These are phyloP conservation scores for Aleiodes alternator DNA, from an alignment of 2,888 invertebrate genomes.

Conservation along the genomic window DNA sequence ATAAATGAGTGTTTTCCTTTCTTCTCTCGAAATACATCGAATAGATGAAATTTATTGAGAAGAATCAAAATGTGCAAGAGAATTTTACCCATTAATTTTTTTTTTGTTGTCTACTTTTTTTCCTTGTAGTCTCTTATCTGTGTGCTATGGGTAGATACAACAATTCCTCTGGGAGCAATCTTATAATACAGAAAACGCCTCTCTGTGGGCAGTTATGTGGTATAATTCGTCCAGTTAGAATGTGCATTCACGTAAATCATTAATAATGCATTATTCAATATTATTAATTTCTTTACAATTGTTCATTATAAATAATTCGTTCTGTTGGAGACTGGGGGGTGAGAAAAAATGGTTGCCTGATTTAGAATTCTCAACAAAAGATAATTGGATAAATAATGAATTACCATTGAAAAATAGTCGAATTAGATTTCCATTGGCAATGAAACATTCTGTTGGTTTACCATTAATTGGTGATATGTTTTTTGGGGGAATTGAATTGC, in stretches of 20 bases:
- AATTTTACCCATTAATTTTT: background rate
- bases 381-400: constrained; percentile 65
- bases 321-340: constrained; percentile 35
- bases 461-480: constrained; percentile 54
- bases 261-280: constrained; percentile 1
- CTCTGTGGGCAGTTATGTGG: constrained; percentile 7
- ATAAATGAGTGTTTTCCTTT: no score
- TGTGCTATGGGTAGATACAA: background rate
- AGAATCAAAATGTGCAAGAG: background rate
- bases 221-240: background rate
- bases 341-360: constrained; percentile 69
- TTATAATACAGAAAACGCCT: constrained; percentile 15
- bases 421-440: constrained; percentile 67
- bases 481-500: constrained; percentile 65
- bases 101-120: background rate
- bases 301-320: background rate
- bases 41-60: no score
- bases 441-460: constrained; percentile 68
- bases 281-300: background rate
- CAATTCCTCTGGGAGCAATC: background rate
- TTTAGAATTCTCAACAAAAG: constrained; percentile 66
- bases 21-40: no score
- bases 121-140: background rate
- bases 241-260: background rate
- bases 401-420: constrained; percentile 63